Base-by-base conservation (phyloP, 92 coral and sea anemone species). In the Virgularia gustaviana region DNA sequence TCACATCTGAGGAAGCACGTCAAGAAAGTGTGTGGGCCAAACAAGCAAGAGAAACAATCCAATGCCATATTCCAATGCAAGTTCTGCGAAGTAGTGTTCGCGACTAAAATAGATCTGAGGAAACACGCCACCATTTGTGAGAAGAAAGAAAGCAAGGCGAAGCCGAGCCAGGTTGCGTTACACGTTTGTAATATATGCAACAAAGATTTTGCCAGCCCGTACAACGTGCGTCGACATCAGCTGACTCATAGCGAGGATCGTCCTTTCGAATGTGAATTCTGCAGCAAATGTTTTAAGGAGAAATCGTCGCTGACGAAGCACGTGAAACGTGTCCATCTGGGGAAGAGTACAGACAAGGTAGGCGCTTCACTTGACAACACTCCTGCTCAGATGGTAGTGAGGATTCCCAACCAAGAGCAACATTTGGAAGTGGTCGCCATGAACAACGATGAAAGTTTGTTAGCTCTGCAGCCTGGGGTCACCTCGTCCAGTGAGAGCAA, bases 171-270 rank as follows among this genome's bases (percentile, higher is more conserved):
- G 78, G 99, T 94, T 20, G 90, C 99, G n/a, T 74, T 94, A 61
- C 99, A 94, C 71, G 89, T 94, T 44, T 94, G 99, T 59, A 96
- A 94, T 24, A 86, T 88, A 28, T 94, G 99, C 63, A 89, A 88
- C 65, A 94, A 94, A 65, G 99, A 94, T 71, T 94, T 94, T 76
- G 99, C 99, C 75, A 94, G 99, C 49, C 99, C 99, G 0, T 94
- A 94, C 87, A 94, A 94, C 78, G 83, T 94, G 25, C 89, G 95
- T 9, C 88, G 99, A 9, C 99, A 94, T 22, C 96, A 84, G 24
- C 87, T 94, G 55, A 94, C 99, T 7, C 99, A 94, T 81, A 94
- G 96, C 64, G 99, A 94, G 59, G 99, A 94, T 75, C 87, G 90
- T 23, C 99, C 99, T 4, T 94, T 73, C 70, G 85, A 82, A 83